Evolutionary conservation across 2,888 invertebrate species (phyloP).

Genomic region (Eudasyphora cyanicolor): DNA sequence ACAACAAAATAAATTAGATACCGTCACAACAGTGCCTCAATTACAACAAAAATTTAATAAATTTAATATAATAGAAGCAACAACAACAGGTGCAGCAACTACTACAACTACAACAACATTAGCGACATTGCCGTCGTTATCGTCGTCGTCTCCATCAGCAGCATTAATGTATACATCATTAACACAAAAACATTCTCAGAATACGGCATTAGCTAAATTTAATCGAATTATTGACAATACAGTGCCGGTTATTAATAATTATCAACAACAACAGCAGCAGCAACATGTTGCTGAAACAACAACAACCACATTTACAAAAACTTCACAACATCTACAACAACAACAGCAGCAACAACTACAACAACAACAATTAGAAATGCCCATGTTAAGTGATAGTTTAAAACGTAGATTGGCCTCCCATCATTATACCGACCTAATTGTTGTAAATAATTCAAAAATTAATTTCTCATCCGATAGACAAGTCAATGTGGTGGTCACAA

Average conservation of each 20-base stretch:
- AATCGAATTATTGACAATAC: slow-evolving; percentile 79
- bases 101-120: slow-evolving; percentile 69
- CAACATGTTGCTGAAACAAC: slow-evolving; percentile 66
- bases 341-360: slow-evolving; percentile 64
- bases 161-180: slow-evolving; percentile 72
- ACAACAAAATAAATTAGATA: slow-evolving; percentile 76
- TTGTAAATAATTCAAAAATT: slow-evolving; percentile 71
- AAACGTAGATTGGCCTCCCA: slow-evolving; percentile 69
- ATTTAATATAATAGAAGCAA: slow-evolving; percentile 64
- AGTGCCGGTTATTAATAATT: slow-evolving; percentile 73
- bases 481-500: slow-evolving; percentile 27
- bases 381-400: slow-evolving; percentile 70
- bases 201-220: slow-evolving; percentile 80
- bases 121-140: slow-evolving; percentile 50
- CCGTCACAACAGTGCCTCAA: slow-evolving; percentile 79
- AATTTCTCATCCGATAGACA: slow-evolving; percentile 49
- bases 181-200: slow-evolving; percentile 70
- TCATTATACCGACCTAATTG: slow-evolving; percentile 75
- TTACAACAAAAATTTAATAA: slow-evolving; percentile 74
- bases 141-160: slow-evolving; percentile 64
- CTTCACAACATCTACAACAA: slow-evolving; percentile 61
- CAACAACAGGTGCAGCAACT: slow-evolving; percentile 67
- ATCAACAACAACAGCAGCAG: slow-evolving; percentile 64
- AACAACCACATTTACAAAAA: slow-evolving; percentile 62
- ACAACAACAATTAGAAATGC: slow-evolving; percentile 68